Percentiles rank a stretch among this genome's conserved stretches.
These are phyloP conservation scores for Luffia ferchaultella DNA, from an alignment of 2,888 invertebrate genomes.

Conservation along the genomic window DNA sequence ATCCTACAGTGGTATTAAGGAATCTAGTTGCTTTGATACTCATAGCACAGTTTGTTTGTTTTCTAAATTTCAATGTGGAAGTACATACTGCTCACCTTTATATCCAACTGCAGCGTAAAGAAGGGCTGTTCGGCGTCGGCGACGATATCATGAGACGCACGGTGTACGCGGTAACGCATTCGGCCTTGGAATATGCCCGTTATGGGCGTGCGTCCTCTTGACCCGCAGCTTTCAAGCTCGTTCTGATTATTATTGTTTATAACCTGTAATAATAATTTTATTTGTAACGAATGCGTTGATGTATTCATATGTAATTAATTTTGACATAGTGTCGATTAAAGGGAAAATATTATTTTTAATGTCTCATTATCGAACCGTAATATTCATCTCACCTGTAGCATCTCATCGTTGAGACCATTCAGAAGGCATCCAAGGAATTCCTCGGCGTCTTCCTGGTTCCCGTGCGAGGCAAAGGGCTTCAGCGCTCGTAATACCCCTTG, in stretches of 20 bases:
- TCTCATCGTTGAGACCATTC: constrained; percentile 90
- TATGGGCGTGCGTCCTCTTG: constrained; percentile 79
- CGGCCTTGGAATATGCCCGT: constrained; percentile 88
- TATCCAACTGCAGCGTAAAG: constrained; percentile 85
- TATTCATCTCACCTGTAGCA: constrained; percentile 72
- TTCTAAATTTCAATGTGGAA: no score
- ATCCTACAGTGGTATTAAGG: no score
- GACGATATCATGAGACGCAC: constrained; percentile 63
- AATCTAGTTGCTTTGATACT: no score
- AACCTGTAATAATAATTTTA: constrained; percentile 36
- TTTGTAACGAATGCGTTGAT: no score
- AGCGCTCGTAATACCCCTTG: constrained; percentile 78
- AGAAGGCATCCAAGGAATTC: constrained; percentile 86
- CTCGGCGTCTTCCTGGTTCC: constrained; percentile 90
- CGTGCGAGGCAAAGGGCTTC: constrained; percentile 63
- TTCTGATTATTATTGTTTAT: constrained; percentile 82
- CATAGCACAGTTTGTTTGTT: no score
- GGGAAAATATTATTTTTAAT: no score
- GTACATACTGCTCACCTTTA: constrained; percentile 67
- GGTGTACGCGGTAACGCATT: constrained; percentile 75
- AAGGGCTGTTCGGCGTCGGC: constrained; percentile 89
- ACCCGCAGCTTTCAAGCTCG: constrained; percentile 77
- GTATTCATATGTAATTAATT: no score
- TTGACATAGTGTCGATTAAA: constrained; percentile 4
- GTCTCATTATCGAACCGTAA: constrained; percentile 7